Evolutionary conservation across 2,113 vertebrate species (phyloP).

Genomic region (Toxotes chatareus): DNA sequence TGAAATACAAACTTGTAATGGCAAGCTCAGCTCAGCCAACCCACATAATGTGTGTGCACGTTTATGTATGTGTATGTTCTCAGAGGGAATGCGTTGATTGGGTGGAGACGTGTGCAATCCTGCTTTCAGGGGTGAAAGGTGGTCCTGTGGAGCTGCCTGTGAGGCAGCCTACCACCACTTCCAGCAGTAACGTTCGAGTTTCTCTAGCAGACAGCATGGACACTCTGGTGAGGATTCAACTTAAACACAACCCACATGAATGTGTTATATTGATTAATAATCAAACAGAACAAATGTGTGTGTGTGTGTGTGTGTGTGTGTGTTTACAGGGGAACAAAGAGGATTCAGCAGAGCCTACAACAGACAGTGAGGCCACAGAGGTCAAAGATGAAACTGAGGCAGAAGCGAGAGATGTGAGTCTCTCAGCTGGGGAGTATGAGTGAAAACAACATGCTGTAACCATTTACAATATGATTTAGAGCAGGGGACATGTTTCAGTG

Average conservation of each 20-base stretch:
- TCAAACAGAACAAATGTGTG: background rate
- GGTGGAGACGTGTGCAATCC: constrained; percentile 82
- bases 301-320: background rate
- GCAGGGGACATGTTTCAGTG: background rate
- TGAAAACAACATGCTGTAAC: background rate
- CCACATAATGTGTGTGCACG: background rate
- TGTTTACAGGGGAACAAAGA: constrained; percentile 47
- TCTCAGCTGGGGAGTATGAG: background rate
- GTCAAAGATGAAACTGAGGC: constrained; percentile 31
- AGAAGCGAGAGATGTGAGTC: constrained; percentile 26
- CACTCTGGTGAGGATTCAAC: constrained; percentile 49
- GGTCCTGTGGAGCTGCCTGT: constrained; percentile 61
- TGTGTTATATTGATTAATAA: background rate
- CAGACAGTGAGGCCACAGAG: background rate
- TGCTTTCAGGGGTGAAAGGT: constrained; percentile 84
- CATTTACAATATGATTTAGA: background rate
- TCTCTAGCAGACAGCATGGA: constrained; percentile 7
- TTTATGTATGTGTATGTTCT: constrained; percentile 24
- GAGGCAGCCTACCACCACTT: constrained; percentile 34
- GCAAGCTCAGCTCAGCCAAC: background rate
- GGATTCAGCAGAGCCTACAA: background rate
- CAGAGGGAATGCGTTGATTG: constrained; percentile 87
- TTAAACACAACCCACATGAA: background rate
- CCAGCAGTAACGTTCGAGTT: constrained; percentile 64
- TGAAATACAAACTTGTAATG: background rate